Evolutionary conservation across 2,888 invertebrate species (phyloP), one percentile per base, ranked within the genome.

Genomic region (Drosophila tripunctata): DNA sequence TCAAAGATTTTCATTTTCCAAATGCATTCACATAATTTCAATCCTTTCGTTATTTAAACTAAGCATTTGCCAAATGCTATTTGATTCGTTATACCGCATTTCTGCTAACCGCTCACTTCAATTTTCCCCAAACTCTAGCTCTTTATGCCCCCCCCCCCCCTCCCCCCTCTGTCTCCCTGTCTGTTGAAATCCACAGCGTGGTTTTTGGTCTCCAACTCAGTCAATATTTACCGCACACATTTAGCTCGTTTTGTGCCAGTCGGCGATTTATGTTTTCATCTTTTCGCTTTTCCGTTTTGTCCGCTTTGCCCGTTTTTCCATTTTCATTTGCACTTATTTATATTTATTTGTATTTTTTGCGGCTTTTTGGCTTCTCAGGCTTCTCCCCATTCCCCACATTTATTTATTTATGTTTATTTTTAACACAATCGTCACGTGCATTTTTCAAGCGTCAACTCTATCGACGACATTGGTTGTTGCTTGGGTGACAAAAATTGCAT

Each of bases 271-370:
- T 48, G 75, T 81, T 86, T 83, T 76, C 85, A 79, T 79, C 79
- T 52, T 21, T 45, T 47, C 30, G 19, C 21, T 31, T 56, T 38
- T 35, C 40, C 41, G 10, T 36, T 55, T 58, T 44, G 8, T 17
- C 24, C 22, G 6, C 40, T 12, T 31, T 45, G 8, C 12, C 75
- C 79, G 73, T 85, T 79, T 45, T n/a, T 15, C 75, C 79, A 76
- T 85, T 79, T 85, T 66, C 73, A 85, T 79, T 85, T 76, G 64
- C 83, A 85, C 76, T 66, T 85, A 73, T 85, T 85, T 85, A 67
- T 67, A 85, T 83, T 85, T 73, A 86, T 86, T 86, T 79, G 8
- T 10, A 27, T 27, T 10, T 10, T 10, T 27, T 10, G 27, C 27
- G 27, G 27, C 27, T 27, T 27, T n/a, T 27, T 27, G 27, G 24